Base-by-base conservation (phyloP, 2,888 invertebrate species). In the Toxonevra muliebris region DNA sequence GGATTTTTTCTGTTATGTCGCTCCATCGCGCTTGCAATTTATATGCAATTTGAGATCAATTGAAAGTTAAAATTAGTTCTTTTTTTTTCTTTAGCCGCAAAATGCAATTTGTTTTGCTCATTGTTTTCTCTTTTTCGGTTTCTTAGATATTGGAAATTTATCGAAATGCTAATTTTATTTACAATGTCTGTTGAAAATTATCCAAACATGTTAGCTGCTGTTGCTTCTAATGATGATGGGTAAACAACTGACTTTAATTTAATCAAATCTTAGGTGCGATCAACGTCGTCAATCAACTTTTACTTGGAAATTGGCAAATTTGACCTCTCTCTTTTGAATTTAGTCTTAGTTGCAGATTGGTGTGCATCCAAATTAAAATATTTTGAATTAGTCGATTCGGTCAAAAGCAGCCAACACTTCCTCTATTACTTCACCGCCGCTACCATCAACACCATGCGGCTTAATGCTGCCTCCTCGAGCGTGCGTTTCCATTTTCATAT, bases 21-120 rank as follows among this genome's bases (percentile, higher is more conserved):
- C 13, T 61, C 57, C 43, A 12, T 17, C 52, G 52, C 52, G 48
- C 17, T 42, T 20, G 43, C 60, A 59, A 59, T 48, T 48, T 62
- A 30, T 30, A 30, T 30, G 62, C 62, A 67, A 67, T 67, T 67
- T 62, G 43, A 41, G 52, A 62, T 67, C 67, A 67, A 67, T 62
- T 61, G 41, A 50, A 65, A 53, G 65, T 68, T 68, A 57, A 69
- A 62, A 63, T 62, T 43, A 40, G 57, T 59, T 61, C 64, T 61
- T 45, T 62, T n/a, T 43, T 17, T 42, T 17, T 40, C 19, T 17
- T 20, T 4, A 7, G 3, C 30, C 3, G 3, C 2, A 30, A 30
- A 30, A 30, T 4, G 30, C 7, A 30, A 30, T 30, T 30, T 13
- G 53, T 55, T 64, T 45, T 20, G 10, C 45, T 63, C 42, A n/a